Evolutionary conservation across 2,113 vertebrate species (phyloP).

Genomic region (Labeo catla): DNA sequence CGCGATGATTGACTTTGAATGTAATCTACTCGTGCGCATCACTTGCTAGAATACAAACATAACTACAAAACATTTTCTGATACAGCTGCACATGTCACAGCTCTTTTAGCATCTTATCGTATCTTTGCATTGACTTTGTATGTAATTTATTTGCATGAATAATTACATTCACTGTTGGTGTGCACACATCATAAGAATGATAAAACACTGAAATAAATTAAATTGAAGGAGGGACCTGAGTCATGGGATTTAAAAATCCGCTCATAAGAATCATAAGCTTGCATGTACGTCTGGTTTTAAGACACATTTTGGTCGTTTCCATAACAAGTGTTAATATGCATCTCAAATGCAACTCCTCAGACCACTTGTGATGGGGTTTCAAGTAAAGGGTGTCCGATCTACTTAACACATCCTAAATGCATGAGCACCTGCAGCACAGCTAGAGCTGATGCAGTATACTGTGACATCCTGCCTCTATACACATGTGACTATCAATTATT

Average conservation of each 20-base stretch:
- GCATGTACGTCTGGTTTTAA: not conserved
- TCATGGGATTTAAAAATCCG: not conserved
- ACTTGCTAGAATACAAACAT: too few relatives aligned
- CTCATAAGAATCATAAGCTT: not conserved
- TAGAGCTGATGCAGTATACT: conserved; percentile 29
- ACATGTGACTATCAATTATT: conserved; percentile 61
- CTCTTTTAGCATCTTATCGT: too few relatives aligned
- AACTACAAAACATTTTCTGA: too few relatives aligned
- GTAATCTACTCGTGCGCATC: too few relatives aligned
- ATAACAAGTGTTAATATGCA: not conserved
- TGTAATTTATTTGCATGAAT: too few relatives aligned
- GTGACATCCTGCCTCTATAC: conserved; percentile 46
- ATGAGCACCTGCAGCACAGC: conserved; percentile 16
- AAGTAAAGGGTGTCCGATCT: not conserved
- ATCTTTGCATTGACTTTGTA: too few relatives aligned
- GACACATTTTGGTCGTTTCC: not conserved
- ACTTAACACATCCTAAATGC: conserved; percentile 12
- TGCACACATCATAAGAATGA: not conserved
- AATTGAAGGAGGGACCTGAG: not conserved
- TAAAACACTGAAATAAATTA: not conserved
- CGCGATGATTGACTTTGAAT: too few relatives aligned
- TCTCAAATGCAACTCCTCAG: not conserved
- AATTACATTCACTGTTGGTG: too few relatives aligned
- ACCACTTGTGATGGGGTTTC: not conserved
- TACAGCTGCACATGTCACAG: too few relatives aligned